These are phyloP conservation scores for Tetraodon nigroviridis DNA, from an alignment of 2,113 vertebrate species.

Conservation along the genomic window DNA sequence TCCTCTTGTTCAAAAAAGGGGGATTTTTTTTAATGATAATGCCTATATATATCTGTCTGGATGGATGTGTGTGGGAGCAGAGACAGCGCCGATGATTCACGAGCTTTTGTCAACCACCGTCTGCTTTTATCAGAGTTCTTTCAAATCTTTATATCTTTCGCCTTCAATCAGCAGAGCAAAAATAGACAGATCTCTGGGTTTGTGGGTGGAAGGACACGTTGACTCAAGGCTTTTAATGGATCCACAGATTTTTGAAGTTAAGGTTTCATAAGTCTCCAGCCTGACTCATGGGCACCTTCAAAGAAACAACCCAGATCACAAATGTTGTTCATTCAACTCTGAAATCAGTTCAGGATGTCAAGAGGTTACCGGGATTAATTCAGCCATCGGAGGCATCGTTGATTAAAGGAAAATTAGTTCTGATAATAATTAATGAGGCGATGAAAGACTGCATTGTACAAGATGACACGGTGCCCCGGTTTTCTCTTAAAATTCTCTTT, in stretches of 20 bases:
- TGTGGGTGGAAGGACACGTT: constrained; percentile 30
- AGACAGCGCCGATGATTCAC: constrained; percentile 66
- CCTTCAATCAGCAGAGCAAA: constrained; percentile 6
- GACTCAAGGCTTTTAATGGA: constrained; percentile 39
- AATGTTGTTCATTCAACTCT: no score
- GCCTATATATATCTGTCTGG: constrained; percentile 70
- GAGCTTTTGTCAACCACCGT: constrained; percentile 52
- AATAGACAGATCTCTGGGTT: constrained; percentile 33
- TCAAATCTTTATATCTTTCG: constrained; percentile 6
- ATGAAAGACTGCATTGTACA: no score
- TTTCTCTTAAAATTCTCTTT: no score
- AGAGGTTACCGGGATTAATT: no score
- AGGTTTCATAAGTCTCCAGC: constrained; percentile 37
- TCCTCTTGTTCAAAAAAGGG: constrained; percentile 43
- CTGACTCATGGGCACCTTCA: constrained; percentile 27
- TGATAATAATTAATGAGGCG: no score
- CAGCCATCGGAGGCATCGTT: no score
- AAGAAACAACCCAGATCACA: not conserved
- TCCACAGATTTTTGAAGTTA: constrained; percentile 38
- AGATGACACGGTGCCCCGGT: no score
- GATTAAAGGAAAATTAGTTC: no score
- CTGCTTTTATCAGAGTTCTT: not conserved
- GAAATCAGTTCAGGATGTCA: no score
- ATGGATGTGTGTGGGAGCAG: constrained; percentile 61
- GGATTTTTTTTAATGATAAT: constrained; percentile 56